These are phyloP conservation scores for Drosophila chauvacae DNA, from an alignment of 1,140 invertebrate genomes.

Conservation along the genomic window DNA sequence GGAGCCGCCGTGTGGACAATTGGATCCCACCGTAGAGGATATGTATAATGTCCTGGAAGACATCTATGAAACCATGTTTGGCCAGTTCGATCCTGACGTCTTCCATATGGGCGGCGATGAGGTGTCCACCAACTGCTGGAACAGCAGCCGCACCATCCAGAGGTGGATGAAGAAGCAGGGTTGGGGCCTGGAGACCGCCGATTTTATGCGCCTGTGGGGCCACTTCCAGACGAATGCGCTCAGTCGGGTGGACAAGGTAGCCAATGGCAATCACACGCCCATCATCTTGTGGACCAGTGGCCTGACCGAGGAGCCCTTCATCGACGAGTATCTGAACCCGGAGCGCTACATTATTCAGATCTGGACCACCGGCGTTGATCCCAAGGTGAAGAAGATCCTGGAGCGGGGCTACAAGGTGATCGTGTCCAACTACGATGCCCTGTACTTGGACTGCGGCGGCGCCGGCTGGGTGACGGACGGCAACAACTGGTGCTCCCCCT, in stretches of 20 bases:
- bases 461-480: conserved; percentile 87
- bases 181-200: conserved; percentile 86
- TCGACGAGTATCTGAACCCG: conserved; percentile 89
- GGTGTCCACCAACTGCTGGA: conserved; percentile 92
- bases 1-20: conserved; percentile 94
- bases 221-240: conserved; percentile 90
- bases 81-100: conserved; percentile 88
- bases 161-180: conserved; percentile 88
- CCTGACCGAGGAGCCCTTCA: conserved; percentile 88
- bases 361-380: conserved; percentile 89
- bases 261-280: conserved; percentile 84
- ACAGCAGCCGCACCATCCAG: conserved; percentile 87
- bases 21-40: conserved; percentile 90
- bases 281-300: conserved; percentile 93
- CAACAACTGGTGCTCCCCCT: conserved; percentile 94
- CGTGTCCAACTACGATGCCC: conserved; percentile 93
- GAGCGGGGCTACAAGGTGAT: conserved; percentile 90
- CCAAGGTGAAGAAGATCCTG: conserved; percentile 88
- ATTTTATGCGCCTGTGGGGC: conserved; percentile 91
- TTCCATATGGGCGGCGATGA: conserved; percentile 97
- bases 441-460: conserved; percentile 94
- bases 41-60: conserved; percentile 91
- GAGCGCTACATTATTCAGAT: conserved; percentile 92
- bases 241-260: conserved; percentile 86
- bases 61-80: conserved; percentile 89